Evolutionary conservation across 2,888 invertebrate genomes (phyloP).

Genomic region (Agrotis ipsilon): DNA sequence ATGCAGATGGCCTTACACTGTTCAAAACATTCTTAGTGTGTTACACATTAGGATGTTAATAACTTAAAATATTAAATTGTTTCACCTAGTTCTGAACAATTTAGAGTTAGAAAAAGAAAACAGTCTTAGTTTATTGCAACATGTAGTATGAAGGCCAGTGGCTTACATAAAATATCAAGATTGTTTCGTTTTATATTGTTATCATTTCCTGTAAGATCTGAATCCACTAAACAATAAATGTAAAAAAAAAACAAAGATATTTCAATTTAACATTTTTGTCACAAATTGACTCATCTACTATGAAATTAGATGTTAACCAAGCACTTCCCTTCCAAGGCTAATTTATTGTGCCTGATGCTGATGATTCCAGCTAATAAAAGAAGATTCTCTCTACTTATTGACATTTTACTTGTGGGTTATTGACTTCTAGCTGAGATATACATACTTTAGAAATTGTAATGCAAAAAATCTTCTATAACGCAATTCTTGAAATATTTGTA

Average conservation of each 20-base stretch:
- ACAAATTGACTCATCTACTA: slow-evolving; percentile 13
- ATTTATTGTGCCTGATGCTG: slow-evolving; percentile 19
- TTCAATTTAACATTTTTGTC: not conserved
- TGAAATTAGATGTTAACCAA: slow-evolving; percentile 30
- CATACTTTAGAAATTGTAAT: not conserved
- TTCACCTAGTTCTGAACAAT: slow-evolving; percentile 13
- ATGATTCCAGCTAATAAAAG: slow-evolving; percentile 15
- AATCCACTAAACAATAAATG: not conserved
- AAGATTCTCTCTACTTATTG: slow-evolving; percentile 8
- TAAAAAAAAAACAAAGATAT: not conserved
- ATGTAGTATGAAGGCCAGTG: slow-evolving; percentile 38
- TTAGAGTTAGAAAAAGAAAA: slow-evolving; percentile 20
- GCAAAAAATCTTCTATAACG: not conserved
- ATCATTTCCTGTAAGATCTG: not conserved
- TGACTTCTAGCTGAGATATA: slow-evolving; percentile 10
- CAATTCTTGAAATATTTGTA: slow-evolving; percentile 8
- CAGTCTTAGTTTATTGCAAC: slow-evolving; percentile 18
- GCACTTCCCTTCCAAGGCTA: slow-evolving; percentile 21
- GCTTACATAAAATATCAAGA: slow-evolving; percentile 23
- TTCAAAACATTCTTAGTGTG: slow-evolving; percentile 37
- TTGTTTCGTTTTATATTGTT: not conserved
- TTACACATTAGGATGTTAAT: slow-evolving; percentile 20
- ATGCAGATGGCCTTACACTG: slow-evolving; percentile 40
- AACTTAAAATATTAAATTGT: slow-evolving; percentile 8
- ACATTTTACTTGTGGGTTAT: slow-evolving; percentile 2